Percentiles rank a stretch among this genome's conserved stretches.
Evolutionary conservation across 2,888 invertebrate species (phyloP).

Genomic region (Epirrita christyi): DNA sequence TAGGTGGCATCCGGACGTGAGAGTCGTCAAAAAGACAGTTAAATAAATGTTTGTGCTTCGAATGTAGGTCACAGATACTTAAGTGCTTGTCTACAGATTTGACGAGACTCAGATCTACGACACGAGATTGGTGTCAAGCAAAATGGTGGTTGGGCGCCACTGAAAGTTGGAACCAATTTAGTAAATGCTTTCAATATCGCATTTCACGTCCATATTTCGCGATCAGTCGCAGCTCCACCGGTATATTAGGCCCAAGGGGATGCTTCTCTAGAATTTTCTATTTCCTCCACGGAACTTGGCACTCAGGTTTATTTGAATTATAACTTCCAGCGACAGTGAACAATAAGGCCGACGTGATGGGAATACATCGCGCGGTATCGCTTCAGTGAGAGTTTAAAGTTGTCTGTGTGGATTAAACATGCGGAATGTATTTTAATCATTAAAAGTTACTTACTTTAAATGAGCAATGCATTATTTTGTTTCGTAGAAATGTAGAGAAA

Average conservation of each 20-base stretch:
- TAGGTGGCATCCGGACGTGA: constrained; percentile 19
- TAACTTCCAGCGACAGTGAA: constrained; percentile 46
- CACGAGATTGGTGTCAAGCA: too few relatives aligned
- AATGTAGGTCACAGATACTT: constrained; percentile 18
- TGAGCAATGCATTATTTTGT: not conserved
- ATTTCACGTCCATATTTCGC: not conserved
- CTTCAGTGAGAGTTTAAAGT: constrained; percentile 12
- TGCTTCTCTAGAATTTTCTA: constrained; percentile 43
- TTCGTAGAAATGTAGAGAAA: not conserved
- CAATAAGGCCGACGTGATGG: constrained; percentile 53
- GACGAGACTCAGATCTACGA: constrained; percentile 9
- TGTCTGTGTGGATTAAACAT: constrained; percentile 26
- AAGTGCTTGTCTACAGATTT: constrained; percentile 16
- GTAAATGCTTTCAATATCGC: constrained; percentile 6
- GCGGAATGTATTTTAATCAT: constrained; percentile 15
- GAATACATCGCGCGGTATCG: constrained; percentile 41
- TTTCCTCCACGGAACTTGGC: constrained; percentile 41
- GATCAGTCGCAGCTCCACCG: constrained; percentile 17
- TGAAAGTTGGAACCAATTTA: constrained; percentile 10
- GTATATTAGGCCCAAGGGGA: constrained; percentile 37
- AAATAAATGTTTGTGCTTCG: constrained; percentile 17
- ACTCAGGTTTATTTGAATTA: constrained; percentile 62
- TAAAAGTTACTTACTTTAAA: constrained; percentile 10
- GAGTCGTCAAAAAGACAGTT: constrained; percentile 17
- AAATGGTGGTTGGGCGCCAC: not conserved